Evolutionary conservation across 2,888 invertebrate species (phyloP).

Genomic region (Apodemia zela): DNA sequence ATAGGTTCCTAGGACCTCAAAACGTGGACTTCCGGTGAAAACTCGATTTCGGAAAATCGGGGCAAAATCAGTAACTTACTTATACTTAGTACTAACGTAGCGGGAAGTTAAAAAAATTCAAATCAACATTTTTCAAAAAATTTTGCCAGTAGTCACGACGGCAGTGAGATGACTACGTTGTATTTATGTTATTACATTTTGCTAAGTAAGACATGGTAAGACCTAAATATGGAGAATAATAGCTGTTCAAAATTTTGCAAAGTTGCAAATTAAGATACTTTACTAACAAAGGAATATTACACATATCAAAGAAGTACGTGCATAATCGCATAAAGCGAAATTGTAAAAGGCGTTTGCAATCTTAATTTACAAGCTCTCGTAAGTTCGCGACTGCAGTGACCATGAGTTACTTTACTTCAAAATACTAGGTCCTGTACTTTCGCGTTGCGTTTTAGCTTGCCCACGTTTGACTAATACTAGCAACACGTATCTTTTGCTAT

Average conservation of each 20-base stretch:
- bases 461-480: too few species aligned
- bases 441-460: too few species aligned
- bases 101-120: too few species aligned
- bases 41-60: too few species aligned
- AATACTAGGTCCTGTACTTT: not conserved
- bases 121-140: too few species aligned
- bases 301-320: conserved; percentile 14
- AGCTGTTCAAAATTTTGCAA: not conserved
- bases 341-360: conserved; percentile 16
- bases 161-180: too few species aligned
- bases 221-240: not conserved
- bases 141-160: too few species aligned
- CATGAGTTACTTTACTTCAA: not conserved
- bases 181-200: not conserved
- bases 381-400: conserved; percentile 8
- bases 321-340: conserved; percentile 16
- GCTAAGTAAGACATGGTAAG: not conserved
- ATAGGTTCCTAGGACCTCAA: too few species aligned
- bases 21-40: too few species aligned
- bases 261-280: conserved; percentile 3
- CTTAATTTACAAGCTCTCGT: conserved; percentile 14
- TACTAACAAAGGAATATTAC: conserved; percentile 7
- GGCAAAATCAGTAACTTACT: too few species aligned
- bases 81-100: too few species aligned
- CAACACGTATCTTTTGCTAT: too few species aligned